Evolutionary conservation across 1,140 invertebrate species (phyloP), one percentile per base, ranked within the genome.

Genomic region (Nebria ingens): DNA sequence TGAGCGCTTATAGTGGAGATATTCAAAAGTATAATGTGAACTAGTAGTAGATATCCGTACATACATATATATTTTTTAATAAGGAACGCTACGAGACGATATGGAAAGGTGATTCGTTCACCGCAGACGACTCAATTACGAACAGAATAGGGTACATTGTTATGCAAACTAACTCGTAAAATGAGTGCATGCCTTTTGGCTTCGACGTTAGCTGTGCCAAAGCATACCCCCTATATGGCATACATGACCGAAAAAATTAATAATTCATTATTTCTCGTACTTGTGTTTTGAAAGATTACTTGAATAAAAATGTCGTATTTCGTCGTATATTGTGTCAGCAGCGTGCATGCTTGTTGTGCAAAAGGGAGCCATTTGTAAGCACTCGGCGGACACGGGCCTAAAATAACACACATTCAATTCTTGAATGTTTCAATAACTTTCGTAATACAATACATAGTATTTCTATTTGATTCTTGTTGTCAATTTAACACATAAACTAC

Each of bases 351-450:
- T 59, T 61, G 62, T 57, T 58, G 59, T 52, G 54, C 58, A 64
- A 64, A 58, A 58, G 58, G 60, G n/a, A n/a, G 61, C 63, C 63
- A 64, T 64, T 64, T 60, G 61, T 64, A 64, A 61, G 63, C 63
- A 52, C 58, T 62, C 63, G 61, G 61, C 63, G 61, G 59, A 61
- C 63, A 64, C 61, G 60, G 53, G n/a, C n/a, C n/a, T n/a, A n/a
- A n/a, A n/a, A n/a, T n/a, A n/a, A n/a, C n/a, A n/a, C n/a, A n/a
- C n/a, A n/a, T n/a, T n/a, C n/a, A n/a, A n/a, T n/a, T n/a, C n/a
- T n/a, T n/a, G n/a, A n/a, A n/a, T n/a, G n/a, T n/a, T n/a, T n/a
- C n/a, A n/a, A n/a, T n/a, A n/a, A n/a, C n/a, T n/a, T n/a, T n/a
- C n/a, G n/a, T n/a, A n/a, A n/a, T n/a, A n/a, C n/a, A n/a, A n/a